Percentiles rank a stretch among this genome's conserved stretches.
phyloP scores from a whole-genome alignment of 1,140 invertebrate genomes.

The Samia ricini region DNA sequence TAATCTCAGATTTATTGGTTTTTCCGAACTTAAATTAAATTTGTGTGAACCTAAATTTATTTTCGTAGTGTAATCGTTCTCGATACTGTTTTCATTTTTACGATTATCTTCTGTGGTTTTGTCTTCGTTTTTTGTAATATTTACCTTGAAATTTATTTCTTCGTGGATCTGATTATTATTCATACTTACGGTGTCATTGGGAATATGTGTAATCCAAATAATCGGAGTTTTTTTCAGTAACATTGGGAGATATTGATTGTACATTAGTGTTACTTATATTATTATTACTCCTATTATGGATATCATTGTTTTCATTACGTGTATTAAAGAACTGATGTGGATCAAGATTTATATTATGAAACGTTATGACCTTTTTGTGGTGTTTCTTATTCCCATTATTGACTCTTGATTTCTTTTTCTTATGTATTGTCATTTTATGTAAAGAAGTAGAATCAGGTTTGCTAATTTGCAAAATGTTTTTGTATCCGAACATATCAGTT shows the following conservation, averaged over 20 bases:
- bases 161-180: slow-evolving; percentile 37
- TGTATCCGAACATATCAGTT: slow-evolving; percentile 41
- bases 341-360: slow-evolving; percentile 38
- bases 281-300: slow-evolving; percentile 16
- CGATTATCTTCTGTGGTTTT: slow-evolving; percentile 39
- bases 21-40: slow-evolving; percentile 24
- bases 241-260: background rate
- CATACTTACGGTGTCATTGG: slow-evolving; percentile 9
- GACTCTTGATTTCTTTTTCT: slow-evolving; percentile 53
- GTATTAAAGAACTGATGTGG: slow-evolving; percentile 15
- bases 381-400: slow-evolving; percentile 50
- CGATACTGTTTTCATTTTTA: slow-evolving; percentile 56
- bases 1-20: slow-evolving; percentile 17
- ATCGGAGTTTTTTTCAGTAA: background rate
- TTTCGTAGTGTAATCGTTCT: slow-evolving; percentile 39
- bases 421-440: slow-evolving; percentile 57
- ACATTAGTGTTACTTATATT: background rate
- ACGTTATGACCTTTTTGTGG: slow-evolving; percentile 45
- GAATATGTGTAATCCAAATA: slow-evolving; percentile 8
- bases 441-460: slow-evolving; percentile 32
- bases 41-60: slow-evolving; percentile 2
- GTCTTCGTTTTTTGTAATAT: slow-evolving; percentile 38
- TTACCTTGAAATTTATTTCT: slow-evolving; percentile 36
- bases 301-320: slow-evolving; percentile 15
- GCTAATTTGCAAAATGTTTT: slow-evolving; percentile 28